phyloP scores from a whole-genome alignment of 2,888 invertebrate genomes.

The Iphiclides podalirius region DNA sequence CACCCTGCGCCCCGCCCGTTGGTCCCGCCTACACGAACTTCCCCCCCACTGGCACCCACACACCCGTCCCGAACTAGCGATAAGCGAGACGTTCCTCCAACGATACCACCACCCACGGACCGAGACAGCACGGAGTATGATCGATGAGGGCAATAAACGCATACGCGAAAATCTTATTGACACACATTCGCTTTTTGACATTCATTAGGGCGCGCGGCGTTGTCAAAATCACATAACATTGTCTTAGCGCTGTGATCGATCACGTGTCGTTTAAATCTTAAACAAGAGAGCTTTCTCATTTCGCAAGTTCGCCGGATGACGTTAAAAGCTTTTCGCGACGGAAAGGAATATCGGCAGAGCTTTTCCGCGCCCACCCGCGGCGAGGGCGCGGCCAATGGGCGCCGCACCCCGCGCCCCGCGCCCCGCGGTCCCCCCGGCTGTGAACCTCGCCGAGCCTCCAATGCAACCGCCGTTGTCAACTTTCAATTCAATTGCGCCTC shows the following conservation, averaged over 20 bases:
- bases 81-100: no score
- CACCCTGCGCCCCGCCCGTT: slow-evolving; percentile 70
- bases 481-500: slow-evolving; percentile 21
- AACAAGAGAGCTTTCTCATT: no score
- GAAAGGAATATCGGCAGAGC: slow-evolving; percentile 57
- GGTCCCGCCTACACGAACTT: slow-evolving; percentile 49
- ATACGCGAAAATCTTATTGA: no score
- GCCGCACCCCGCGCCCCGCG: slow-evolving; percentile 36
- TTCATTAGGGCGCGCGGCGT: no score
- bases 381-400: slow-evolving; percentile 74
- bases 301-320: slow-evolving; percentile 63
- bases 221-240: no score
- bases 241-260: no score
- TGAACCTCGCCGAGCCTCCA: slow-evolving; percentile 37
- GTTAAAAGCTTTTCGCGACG: slow-evolving; percentile 72
- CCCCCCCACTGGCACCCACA: slow-evolving; percentile 58
- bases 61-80: slow-evolving; percentile 22
- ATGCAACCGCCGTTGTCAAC: neutral
- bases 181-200: no score
- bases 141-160: no score
- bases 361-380: slow-evolving; percentile 67
- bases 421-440: slow-evolving; percentile 29
- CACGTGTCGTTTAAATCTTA: no score
- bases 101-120: no score
- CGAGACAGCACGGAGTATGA: no score